These are phyloP conservation scores for Myripristis murdjan DNA, from an alignment of 2,797 vertebrate genomes.

Conservation along the genomic window DNA sequence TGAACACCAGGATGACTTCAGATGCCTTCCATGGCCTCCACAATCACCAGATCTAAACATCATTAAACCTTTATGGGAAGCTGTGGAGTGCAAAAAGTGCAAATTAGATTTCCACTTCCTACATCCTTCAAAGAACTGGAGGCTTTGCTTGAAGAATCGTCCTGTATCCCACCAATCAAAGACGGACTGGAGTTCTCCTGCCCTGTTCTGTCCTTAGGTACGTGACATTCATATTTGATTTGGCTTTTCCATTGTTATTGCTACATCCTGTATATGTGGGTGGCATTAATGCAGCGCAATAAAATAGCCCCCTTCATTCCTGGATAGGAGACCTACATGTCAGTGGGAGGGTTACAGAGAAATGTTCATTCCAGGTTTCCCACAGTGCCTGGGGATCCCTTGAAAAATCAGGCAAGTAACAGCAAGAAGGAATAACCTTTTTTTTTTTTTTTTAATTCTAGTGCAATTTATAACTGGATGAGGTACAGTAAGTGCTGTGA, in stretches of 20 bases:
- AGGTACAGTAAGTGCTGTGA: too few relatives aligned
- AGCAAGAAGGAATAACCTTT: too few relatives aligned
- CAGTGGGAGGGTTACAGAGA: background rate
- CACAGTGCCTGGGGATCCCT: background rate
- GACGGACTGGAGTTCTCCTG: background rate
- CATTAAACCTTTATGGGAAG: constrained; percentile 47
- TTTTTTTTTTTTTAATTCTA: too few relatives aligned
- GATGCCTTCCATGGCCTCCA: constrained; percentile 22
- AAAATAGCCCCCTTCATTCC: background rate
- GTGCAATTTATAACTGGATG: too few relatives aligned
- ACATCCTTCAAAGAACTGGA: too few relatives aligned
- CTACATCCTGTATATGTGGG: background rate
- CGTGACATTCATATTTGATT: background rate
- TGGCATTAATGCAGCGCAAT: background rate
- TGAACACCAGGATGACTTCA: background rate
- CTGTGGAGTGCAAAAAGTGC: background rate
- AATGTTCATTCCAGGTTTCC: background rate
- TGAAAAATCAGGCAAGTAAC: too few relatives aligned
- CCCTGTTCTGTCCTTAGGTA: background rate
- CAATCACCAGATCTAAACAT: constrained; percentile 42
- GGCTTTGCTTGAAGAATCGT: too few relatives aligned
- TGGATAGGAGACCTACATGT: too few relatives aligned
- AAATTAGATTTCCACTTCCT: background rate
- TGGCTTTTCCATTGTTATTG: background rate
- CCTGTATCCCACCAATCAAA: background rate